Percentiles rank a stretch among this genome's conserved stretches.
phyloP scores from a whole-genome alignment of 2,888 invertebrate species.

The Epistrophella euchroma region DNA sequence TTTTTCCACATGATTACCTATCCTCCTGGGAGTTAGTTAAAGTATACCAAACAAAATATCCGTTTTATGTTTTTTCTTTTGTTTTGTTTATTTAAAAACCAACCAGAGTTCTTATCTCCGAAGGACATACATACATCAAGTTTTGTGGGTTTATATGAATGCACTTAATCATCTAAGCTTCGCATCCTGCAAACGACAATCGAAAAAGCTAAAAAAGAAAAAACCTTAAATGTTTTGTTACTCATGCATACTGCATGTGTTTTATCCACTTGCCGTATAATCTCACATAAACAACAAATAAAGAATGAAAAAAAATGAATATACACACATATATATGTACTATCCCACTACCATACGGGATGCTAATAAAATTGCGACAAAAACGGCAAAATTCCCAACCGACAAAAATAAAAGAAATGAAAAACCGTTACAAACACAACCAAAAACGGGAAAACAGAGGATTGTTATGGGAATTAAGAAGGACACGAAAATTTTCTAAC shows the following conservation, averaged over 20 bases:
- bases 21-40: constrained; percentile 46
- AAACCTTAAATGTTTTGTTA: constrained; percentile 27
- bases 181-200: constrained; percentile 38
- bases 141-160: constrained; percentile 50
- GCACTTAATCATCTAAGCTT: constrained; percentile 54
- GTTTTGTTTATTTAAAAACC: not conserved
- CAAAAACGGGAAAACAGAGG: not conserved
- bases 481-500: constrained; percentile 63
- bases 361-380: constrained; percentile 57
- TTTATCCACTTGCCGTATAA: constrained; percentile 54
- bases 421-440: constrained; percentile 10
- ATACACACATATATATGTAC: not conserved
- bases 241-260: constrained; percentile 48
- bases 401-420: constrained; percentile 11
- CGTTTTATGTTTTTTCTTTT: too few relatives aligned
- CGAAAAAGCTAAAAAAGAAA: constrained; percentile 16
- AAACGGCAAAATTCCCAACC: constrained; percentile 9
- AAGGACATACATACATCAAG: constrained; percentile 68
- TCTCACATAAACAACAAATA: constrained; percentile 29
- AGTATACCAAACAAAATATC: constrained; percentile 15
- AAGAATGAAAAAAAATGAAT: not conserved
- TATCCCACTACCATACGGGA: too few relatives aligned
- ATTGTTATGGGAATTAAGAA: constrained; percentile 46
- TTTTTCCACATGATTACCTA: constrained; percentile 60
- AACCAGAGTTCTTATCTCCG: constrained; percentile 44